Evolutionary conservation across 2,888 invertebrate species (phyloP).

Genomic region (Luperina nickerlii): DNA sequence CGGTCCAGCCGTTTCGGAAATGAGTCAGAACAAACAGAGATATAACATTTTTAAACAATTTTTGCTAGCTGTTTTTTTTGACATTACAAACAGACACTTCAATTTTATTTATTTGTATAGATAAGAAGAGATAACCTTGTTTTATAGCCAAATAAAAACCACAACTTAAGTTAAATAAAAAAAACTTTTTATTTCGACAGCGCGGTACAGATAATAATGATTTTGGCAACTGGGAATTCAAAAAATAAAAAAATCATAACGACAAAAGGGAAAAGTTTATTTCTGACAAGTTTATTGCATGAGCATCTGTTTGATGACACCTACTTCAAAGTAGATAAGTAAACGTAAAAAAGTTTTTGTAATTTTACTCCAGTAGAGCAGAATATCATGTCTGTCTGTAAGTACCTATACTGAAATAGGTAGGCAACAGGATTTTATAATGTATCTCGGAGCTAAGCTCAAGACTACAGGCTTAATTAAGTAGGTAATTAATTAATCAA

Average conservation of each 20-base stretch:
- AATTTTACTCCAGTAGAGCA: constrained; percentile 38
- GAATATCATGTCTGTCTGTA: constrained; percentile 17
- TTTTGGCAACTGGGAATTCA: constrained; percentile 16
- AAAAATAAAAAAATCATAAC: constrained; percentile 31
- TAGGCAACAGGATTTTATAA: constrained; percentile 16
- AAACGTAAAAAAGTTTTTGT: constrained; percentile 62
- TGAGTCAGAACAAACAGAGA: background rate
- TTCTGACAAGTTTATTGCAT: constrained; percentile 53
- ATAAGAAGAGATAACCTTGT: background rate
- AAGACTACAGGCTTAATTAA: background rate
- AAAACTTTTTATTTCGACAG: background rate
- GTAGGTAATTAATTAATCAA: background rate
- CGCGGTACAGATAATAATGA: background rate
- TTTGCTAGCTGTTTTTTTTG: background rate
- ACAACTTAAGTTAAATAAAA: background rate
- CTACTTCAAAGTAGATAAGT: constrained; percentile 33
- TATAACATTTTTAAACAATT: no score
- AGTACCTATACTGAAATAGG: background rate
- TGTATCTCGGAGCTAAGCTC: background rate
- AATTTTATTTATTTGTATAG: background rate
- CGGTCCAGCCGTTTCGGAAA: background rate
- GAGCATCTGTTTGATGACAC: constrained; percentile 54
- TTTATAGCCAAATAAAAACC: background rate
- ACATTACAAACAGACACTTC: background rate
- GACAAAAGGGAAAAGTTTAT: constrained; percentile 47